Conservation (phyloP, 2,113 vertebrate species). For the Phasianus colchicus region DNA sequence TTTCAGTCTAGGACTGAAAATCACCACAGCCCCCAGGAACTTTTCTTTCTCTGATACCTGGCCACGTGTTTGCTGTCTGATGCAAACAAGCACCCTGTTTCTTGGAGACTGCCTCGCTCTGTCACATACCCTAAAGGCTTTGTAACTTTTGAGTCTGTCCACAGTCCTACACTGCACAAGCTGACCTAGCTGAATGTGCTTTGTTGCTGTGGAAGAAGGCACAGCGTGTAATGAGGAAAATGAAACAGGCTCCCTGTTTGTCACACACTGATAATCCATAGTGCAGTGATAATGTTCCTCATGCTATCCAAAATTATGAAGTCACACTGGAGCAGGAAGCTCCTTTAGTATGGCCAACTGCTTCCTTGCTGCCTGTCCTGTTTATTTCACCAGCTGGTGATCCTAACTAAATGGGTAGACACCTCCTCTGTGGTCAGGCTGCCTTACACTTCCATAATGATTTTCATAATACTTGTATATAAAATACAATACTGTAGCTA, state of each 20-base stretch:
- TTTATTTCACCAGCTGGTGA: neutral
- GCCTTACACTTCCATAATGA: neutral
- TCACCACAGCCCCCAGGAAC: neutral
- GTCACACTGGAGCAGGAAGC: neutral
- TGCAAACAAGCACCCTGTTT: neutral
- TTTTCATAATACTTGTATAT: neutral
- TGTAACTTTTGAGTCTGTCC: neutral
- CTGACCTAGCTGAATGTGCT: neutral
- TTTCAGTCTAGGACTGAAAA: neutral
- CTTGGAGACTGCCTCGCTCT: neutral
- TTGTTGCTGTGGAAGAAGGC: neutral
- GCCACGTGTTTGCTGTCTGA: neutral
- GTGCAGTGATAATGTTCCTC: rapidly evolving
- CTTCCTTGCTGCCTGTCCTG: neutral
- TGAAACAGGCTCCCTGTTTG: neutral
- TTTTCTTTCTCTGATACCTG: neutral
- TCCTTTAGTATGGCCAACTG: neutral
- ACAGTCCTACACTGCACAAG: rapidly evolving
- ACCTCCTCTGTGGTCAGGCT: neutral
- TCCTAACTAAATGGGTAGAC: neutral
- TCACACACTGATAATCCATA: neutral
- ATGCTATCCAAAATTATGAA: neutral
- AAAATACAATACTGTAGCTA: neutral
- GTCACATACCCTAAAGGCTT: neutral
- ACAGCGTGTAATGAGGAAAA: neutral